Conservation (phyloP, 92 coral and sea anemone genomes). For the Blastomussa wellsi region DNA sequence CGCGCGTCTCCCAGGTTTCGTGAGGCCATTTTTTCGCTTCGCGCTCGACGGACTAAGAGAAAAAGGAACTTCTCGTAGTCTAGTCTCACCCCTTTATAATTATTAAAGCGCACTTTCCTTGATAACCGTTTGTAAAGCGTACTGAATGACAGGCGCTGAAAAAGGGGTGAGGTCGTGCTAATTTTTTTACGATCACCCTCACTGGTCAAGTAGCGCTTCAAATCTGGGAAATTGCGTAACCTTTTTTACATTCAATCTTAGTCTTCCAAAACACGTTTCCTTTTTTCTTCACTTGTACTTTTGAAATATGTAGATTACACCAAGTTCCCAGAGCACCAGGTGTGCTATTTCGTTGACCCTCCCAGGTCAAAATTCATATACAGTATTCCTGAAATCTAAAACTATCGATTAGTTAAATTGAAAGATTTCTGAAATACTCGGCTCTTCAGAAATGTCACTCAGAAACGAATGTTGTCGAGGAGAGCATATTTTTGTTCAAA, state of each 20-base stretch:
- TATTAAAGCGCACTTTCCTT: background rate
- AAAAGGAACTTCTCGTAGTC: too few species aligned
- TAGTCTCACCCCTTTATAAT: too few species aligned
- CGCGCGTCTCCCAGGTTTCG: too few species aligned
- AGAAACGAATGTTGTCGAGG: background rate
- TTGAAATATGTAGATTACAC: constrained; percentile 25
- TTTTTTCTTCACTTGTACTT: background rate
- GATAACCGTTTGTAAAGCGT: background rate
- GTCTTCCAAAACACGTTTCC: background rate
- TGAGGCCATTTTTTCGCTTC: too few species aligned
- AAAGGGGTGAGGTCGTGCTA: background rate
- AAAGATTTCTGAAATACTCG: background rate
- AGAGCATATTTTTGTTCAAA: constrained; percentile 3
- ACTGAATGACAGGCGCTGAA: background rate
- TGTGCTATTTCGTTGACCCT: background rate
- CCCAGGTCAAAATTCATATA: background rate
- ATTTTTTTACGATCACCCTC: background rate
- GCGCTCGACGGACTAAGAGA: too few species aligned
- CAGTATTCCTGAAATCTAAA: background rate
- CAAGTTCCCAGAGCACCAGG: background rate
- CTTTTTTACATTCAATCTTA: background rate
- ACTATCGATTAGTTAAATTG: background rate
- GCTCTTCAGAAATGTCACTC: background rate
- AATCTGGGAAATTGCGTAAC: background rate
- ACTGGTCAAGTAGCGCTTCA: background rate